Evolutionary conservation across 2,888 invertebrate genomes (phyloP).

Genomic region (Melinopterus prodromus): DNA sequence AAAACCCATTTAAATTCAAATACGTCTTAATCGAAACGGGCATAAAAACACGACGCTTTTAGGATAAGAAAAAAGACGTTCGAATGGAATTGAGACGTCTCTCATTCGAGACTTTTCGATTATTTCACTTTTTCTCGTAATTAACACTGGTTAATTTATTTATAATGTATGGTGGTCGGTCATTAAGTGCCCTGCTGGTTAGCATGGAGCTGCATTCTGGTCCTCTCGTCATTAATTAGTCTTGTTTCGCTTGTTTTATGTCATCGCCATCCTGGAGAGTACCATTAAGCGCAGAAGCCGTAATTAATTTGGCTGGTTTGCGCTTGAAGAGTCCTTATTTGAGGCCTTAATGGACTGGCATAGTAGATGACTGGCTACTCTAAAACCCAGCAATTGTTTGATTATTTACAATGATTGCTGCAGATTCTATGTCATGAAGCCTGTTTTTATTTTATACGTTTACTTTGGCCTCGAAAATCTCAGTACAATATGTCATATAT

Average conservation of each 20-base stretch:
- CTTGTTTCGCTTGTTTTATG: constrained; percentile 4
- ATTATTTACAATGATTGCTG: not conserved
- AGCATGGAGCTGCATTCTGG: not conserved
- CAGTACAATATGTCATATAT: too few relatives aligned
- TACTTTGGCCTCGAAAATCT: too few relatives aligned
- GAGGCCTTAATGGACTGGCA: not conserved
- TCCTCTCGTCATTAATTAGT: not conserved
- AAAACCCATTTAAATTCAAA: constrained; percentile 42
- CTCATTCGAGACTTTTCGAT: not conserved
- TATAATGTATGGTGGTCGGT: not conserved
- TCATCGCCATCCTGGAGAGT: not conserved
- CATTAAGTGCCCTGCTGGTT: not conserved
- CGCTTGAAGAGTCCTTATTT: not conserved
- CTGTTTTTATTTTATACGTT: too few relatives aligned
- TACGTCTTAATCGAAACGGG: constrained; percentile 37
- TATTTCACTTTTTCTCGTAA: not conserved
- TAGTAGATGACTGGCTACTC: not conserved
- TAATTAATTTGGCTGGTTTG: not conserved
- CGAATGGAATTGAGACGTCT: not conserved
- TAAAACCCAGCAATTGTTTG: not conserved
- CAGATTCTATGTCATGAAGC: not conserved
- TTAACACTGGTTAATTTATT: not conserved
- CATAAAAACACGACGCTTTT: constrained; percentile 28
- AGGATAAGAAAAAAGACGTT: not conserved
- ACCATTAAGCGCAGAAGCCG: not conserved